Percentiles rank a stretch among this genome's conserved stretches.
Evolutionary conservation across 2,888 invertebrate genomes (phyloP).

Genomic region (Synergus itoensis): DNA sequence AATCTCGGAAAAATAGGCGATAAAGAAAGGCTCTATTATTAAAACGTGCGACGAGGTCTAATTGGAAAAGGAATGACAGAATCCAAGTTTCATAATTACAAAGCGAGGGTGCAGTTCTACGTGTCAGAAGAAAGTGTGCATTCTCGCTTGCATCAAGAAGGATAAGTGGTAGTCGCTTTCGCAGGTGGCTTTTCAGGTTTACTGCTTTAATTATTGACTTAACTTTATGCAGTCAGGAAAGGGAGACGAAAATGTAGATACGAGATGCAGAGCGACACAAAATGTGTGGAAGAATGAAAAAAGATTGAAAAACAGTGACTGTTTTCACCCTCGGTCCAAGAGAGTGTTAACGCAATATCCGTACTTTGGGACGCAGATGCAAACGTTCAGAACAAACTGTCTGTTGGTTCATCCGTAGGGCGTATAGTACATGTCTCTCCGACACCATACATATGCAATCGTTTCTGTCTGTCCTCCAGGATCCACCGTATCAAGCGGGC

Average conservation of each 20-base stretch:
- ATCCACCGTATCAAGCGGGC: slow-evolving; percentile 25
- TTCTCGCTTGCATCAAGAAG: slow-evolving; percentile 12
- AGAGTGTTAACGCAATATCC: slow-evolving; percentile 73
- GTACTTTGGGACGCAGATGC: slow-evolving; percentile 61
- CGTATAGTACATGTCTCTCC: slow-evolving; percentile 45
- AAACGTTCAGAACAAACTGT: slow-evolving; percentile 44
- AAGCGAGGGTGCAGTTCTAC: background rate
- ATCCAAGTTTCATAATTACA: background rate
- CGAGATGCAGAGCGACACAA: background rate
- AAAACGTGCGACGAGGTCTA: background rate
- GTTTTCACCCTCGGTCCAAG: slow-evolving; percentile 75
- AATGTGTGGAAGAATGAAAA: background rate
- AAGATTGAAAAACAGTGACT: slow-evolving; percentile 58
- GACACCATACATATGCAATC: slow-evolving; percentile 58
- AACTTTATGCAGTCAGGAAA: slow-evolving; percentile 61
- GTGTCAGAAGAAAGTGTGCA: background rate
- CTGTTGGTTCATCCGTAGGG: slow-evolving; percentile 51
- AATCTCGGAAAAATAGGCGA: background rate
- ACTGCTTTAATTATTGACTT: slow-evolving; percentile 74
- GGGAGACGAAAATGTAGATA: slow-evolving; percentile 27
- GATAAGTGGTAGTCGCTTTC: slow-evolving; percentile 53
- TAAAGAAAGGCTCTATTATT: background rate
- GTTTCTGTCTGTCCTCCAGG: slow-evolving; percentile 46
- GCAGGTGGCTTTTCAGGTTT: slow-evolving; percentile 67
- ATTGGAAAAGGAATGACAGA: background rate